phyloP scores from a whole-genome alignment of 1,140 invertebrate genomes.

The Nomia melanderi region DNA sequence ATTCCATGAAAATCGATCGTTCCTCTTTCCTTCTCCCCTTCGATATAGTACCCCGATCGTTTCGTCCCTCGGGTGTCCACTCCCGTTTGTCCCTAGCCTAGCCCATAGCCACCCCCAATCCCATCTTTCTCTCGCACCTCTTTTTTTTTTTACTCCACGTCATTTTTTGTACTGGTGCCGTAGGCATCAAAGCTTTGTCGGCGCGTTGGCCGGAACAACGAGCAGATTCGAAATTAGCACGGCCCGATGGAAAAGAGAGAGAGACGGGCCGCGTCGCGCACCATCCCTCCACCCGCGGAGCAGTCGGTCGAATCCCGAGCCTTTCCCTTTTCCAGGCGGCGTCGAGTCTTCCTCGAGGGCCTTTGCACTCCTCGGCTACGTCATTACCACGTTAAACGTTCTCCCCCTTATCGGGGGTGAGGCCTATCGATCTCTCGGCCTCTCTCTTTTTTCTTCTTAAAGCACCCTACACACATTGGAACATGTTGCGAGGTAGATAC shows the following conservation, averaged over 20 bases:
- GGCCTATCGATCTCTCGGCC: slow-evolving; percentile 40
- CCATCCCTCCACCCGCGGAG: background rate
- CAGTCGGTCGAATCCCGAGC: slow-evolving; percentile 37
- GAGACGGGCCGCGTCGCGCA: background rate
- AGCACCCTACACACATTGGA: too few species aligned
- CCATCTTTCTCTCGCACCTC: slow-evolving; percentile 1
- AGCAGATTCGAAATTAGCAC: slow-evolving; percentile 68
- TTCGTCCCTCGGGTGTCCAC: background rate
- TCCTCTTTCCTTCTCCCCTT: background rate
- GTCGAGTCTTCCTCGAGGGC: slow-evolving; percentile 45
- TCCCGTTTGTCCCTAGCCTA: background rate
- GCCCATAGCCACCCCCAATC: background rate
- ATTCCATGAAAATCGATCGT: slow-evolving; percentile 10
- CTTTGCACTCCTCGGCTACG: slow-evolving; percentile 47
- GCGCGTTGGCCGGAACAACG: slow-evolving; percentile 68
- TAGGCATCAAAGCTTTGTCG: slow-evolving; percentile 67
- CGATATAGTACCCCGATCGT: background rate
- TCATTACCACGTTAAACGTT: slow-evolving; percentile 56
- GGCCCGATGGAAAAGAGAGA: slow-evolving; percentile 55
- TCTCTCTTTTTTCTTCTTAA: too few species aligned
- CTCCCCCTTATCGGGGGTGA: slow-evolving; percentile 41
- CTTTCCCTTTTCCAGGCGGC: slow-evolving; percentile 50
- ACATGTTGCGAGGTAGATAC: too few species aligned
- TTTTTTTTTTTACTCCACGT: slow-evolving; percentile 16
- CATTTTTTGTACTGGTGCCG: slow-evolving; percentile 42